Percentiles rank a stretch among this genome's conserved stretches.
Evolutionary conservation across 2,113 vertebrate genomes (phyloP).

Genomic region (Candoia aspera): DNA sequence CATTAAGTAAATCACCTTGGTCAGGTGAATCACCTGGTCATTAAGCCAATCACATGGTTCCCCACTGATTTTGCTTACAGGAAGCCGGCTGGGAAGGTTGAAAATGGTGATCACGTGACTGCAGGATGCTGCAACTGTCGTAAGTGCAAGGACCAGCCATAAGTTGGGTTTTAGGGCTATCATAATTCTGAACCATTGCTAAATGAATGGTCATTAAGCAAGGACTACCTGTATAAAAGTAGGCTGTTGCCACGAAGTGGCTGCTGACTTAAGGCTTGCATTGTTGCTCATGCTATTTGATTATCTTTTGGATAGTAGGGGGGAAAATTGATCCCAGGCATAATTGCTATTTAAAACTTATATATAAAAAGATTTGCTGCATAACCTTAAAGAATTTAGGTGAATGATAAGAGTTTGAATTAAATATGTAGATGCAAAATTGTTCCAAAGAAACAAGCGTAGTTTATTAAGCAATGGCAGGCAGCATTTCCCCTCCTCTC

Average conservation of each 20-base stretch:
- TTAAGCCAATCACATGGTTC: too few species aligned
- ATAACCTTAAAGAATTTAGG: neutral
- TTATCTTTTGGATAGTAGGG: neutral
- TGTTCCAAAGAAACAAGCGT: neutral
- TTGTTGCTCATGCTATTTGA: neutral
- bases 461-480: neutral
- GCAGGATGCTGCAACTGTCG: too few species aligned
- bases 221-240: neutral
- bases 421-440: neutral
- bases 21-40: too few species aligned
- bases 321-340: neutral
- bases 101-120: too few species aligned
- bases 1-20: too few species aligned
- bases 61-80: too few species aligned
- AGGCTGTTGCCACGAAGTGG: neutral
- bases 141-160: neutral
- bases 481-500: neutral
- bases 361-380: neutral
- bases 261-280: too few species aligned
- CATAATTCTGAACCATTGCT: too few species aligned
- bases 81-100: too few species aligned
- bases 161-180: neutral
- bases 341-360: neutral
- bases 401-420: neutral
- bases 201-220: too few species aligned